Conservation (phyloP, 2,113 vertebrate species). For the Pelusios castaneus region DNA sequence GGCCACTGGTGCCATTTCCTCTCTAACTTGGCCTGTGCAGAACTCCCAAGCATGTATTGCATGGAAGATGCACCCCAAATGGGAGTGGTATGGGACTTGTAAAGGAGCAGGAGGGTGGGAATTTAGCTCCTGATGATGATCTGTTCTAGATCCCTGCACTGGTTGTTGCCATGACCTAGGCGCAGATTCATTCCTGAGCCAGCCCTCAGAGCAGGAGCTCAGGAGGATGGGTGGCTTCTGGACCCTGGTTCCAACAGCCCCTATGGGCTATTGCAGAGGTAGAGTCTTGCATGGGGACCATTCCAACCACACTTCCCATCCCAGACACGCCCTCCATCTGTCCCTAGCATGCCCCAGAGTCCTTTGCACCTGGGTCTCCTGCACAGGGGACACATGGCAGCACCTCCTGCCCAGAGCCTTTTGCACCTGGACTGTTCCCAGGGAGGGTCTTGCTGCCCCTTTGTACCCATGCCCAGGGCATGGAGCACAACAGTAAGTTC, state of each 20-base stretch:
- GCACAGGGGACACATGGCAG: background rate
- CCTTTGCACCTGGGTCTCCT: background rate
- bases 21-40: background rate
- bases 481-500: background rate
- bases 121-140: background rate
- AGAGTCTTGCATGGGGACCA: too few species aligned
- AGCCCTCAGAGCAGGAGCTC: background rate
- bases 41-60: background rate
- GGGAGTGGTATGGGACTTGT: background rate
- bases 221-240: background rate
- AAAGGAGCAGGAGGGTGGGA: background rate
- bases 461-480: background rate
- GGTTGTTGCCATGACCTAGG: background rate
- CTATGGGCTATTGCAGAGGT: background rate
- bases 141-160: background rate
- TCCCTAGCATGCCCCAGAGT: background rate
- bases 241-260: background rate
- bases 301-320: background rate
- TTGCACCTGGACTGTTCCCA: background rate
- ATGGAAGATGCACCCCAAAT: background rate
- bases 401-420: background rate
- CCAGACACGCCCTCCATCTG: background rate
- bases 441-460: background rate
- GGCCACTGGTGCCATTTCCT: background rate
- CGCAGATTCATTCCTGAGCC: background rate